phyloP scores from a whole-genome alignment of 1,140 invertebrate genomes.

The Macrostomum lignano region DNA sequence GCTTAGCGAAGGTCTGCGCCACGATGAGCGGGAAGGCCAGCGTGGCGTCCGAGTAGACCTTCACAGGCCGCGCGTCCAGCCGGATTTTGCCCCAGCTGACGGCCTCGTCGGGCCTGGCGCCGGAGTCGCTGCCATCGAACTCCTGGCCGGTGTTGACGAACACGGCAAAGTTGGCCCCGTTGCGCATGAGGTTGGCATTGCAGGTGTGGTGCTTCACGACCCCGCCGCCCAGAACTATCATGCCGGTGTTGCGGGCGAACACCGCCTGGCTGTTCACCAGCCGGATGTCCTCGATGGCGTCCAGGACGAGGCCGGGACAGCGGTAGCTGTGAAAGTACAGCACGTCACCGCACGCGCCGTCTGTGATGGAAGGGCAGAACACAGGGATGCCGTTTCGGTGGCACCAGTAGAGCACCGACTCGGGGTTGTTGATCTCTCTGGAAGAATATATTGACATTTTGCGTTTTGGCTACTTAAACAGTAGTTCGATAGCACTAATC shows the following conservation, averaged over 20 bases:
- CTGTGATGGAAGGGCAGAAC: constrained; percentile 83
- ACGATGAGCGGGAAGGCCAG: too few relatives aligned
- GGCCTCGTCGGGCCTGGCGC: constrained; percentile 84
- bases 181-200: constrained; percentile 36
- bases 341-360: constrained; percentile 95
- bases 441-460: too few relatives aligned
- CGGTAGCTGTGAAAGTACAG: constrained; percentile 89
- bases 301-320: constrained; percentile 62
- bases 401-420: constrained; percentile 91
- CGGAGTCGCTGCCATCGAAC: constrained; percentile 92
- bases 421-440: constrained; percentile 61
- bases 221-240: constrained; percentile 84
- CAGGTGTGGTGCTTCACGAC: constrained; percentile 96
- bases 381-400: constrained; percentile 86
- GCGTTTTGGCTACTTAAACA: too few relatives aligned
- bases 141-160: constrained; percentile 88
- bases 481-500: too few relatives aligned
- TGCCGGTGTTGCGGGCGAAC: constrained; percentile 63
- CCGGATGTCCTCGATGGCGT: constrained; percentile 68
- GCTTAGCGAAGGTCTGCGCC: too few relatives aligned
- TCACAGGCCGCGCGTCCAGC: too few relatives aligned
- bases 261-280: constrained; percentile 76
- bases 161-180: constrained; percentile 75
- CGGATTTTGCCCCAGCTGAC: constrained; percentile 93
- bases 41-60: too few relatives aligned